These are phyloP conservation scores for Andrena cerasifolii DNA, from an alignment of 1,140 invertebrate species.

Conservation along the genomic window DNA sequence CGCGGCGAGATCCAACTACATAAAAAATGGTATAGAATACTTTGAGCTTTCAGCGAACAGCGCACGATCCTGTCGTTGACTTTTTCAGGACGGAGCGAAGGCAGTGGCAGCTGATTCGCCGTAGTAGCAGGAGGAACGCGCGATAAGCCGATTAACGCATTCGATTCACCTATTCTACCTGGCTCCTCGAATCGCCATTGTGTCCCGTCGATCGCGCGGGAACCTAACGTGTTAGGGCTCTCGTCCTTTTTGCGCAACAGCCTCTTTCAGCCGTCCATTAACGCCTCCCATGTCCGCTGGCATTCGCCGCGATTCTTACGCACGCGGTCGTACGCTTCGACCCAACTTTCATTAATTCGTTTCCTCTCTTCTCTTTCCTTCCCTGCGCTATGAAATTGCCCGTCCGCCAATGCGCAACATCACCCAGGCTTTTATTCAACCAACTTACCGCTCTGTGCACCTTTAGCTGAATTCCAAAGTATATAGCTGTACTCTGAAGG, in stretches of 20 bases:
- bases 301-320: conserved; percentile 49
- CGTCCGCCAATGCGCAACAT: neutral
- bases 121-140: conserved; percentile 44
- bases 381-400: conserved; percentile 14
- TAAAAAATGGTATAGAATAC: neutral
- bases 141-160: conserved; percentile 66
- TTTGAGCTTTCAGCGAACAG: neutral
- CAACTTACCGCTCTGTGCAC: neutral
- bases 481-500: conserved; percentile 16
- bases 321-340: conserved; percentile 31
- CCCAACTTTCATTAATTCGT: conserved; percentile 60
- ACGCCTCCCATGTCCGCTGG: conserved; percentile 53
- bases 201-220: conserved; percentile 49
- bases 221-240: conserved; percentile 39
- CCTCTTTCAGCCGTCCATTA: conserved; percentile 64
- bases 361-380: conserved; percentile 1
- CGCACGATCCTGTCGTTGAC: conserved; percentile 22
- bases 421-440: neutral
- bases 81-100: conserved; percentile 1
- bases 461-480: conserved; percentile 25
- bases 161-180: conserved; percentile 63
- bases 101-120: conserved; percentile 45
- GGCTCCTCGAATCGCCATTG: conserved; percentile 55
- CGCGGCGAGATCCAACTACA: neutral
- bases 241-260: conserved; percentile 51